Conservation (phyloP, 2,888 invertebrate genomes). For the Heliconius charithonia region DNA sequence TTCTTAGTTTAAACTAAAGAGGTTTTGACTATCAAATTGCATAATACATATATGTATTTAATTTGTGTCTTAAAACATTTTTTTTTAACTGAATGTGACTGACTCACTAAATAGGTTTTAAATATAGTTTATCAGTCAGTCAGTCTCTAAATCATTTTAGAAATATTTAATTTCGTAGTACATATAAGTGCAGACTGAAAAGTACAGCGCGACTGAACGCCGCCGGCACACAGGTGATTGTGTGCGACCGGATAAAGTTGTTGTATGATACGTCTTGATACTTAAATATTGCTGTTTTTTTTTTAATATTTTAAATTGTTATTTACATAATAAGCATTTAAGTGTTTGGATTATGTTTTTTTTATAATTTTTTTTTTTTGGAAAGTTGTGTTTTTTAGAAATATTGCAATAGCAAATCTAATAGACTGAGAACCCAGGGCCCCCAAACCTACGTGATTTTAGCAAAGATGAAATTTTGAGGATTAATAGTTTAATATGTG, state of each 20-base stretch:
- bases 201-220: conserved; percentile 7
- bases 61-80: too few relatives aligned
- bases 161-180: conserved; percentile 9
- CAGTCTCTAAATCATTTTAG: neutral
- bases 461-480: too few relatives aligned
- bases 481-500: too few relatives aligned
- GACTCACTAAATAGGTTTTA: neutral
- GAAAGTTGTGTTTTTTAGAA: too few relatives aligned
- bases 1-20: too few relatives aligned
- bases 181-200: conserved; percentile 1
- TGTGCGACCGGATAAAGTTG: conserved; percentile 25
- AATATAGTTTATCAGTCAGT: neutral
- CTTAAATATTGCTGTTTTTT: neutral
- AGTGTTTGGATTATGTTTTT: neutral
- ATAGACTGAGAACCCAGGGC: too few relatives aligned
- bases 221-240: conserved; percentile 22
- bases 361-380: too few relatives aligned
- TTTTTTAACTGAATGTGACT: neutral
- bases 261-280: conserved; percentile 11
- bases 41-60: too few relatives aligned
- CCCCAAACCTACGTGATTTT: too few relatives aligned
- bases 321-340: neutral
- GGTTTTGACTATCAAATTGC: too few relatives aligned
- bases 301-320: neutral
- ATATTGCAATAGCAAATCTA: too few relatives aligned